Conservation (phyloP, 1,140 invertebrate genomes). For the Drosophila sproati region DNA sequence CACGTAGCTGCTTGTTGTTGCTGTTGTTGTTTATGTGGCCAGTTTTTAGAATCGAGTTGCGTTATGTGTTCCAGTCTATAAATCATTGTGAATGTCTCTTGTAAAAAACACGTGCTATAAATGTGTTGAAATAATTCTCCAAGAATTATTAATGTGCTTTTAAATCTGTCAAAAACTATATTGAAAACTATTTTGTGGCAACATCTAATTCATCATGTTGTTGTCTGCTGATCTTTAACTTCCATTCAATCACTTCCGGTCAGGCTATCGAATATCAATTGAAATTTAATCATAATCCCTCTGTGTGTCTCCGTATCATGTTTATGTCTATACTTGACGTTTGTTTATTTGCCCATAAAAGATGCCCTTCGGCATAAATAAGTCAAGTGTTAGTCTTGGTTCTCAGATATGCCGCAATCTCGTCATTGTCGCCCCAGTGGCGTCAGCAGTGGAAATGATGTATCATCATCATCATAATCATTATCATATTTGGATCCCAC, state of each 20-base stretch:
- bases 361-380: constrained; percentile 34
- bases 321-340: constrained; percentile 26
- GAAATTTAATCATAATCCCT: constrained; percentile 8
- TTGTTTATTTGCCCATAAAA: constrained; percentile 51
- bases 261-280: constrained; percentile 10
- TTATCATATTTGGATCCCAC: constrained; percentile 42
- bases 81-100: constrained; percentile 59
- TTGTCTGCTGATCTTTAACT: constrained; percentile 11
- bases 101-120: constrained; percentile 27
- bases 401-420: constrained; percentile 22
- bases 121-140: neutral
- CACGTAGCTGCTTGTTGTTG: constrained; percentile 30
- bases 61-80: constrained; percentile 45
- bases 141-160: neutral
- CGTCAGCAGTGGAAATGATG: constrained; percentile 78
- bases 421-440: constrained; percentile 41
- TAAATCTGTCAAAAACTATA: neutral
- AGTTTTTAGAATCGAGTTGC: constrained; percentile 10
- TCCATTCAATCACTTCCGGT: neutral
- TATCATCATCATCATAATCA: constrained; percentile 44
- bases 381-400: constrained; percentile 50
- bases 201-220: neutral
- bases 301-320: constrained; percentile 13
- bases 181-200: neutral
- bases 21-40: neutral